Evolutionary conservation across 2,888 invertebrate genomes (phyloP), one percentile per base, ranked within the genome.

Genomic region (Torymus texanus): DNA sequence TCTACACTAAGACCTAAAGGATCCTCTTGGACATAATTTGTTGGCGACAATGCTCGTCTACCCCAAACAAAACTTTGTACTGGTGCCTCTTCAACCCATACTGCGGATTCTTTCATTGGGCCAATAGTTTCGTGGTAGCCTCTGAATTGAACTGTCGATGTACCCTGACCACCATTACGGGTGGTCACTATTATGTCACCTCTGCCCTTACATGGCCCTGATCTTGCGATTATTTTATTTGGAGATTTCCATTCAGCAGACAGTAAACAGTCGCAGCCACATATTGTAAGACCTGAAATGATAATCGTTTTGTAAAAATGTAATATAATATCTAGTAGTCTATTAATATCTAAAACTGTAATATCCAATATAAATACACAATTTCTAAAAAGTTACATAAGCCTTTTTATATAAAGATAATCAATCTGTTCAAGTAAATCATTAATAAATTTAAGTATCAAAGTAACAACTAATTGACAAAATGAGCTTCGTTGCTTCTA

Each of bases 201-300:
- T 82, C 95, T 93, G 4, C 97, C 96, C 88, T 97, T 97, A 51
- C 96, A 96, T 1, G 97, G 95, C 0, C 98, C 98, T 5, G 98
- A 97, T 78, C 99, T 94, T 0, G 98, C 98, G 71, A 98, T 95
- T 82, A 99, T 98, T 92, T 99, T 99, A 88, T 98, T 99, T 53
- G 95, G 93, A 1, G 98, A 97, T 88, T 98, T 97, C 99, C 99
- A 99, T 92, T 99, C 98, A 0, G 98, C 97, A 14, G 98, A 97
- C 75, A 99, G 91, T 51, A 97, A 91, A 88, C 99, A 99, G 88
- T 99, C 98, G 84, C 96, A 96, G 0, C 97, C 98, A 91, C 99
- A 99, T 86, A 99, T 98, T 87, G 95, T 95, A 11, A 99, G 91
- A 75, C 97, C 98, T 97, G 84, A n/a, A 87, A 86, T 41, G 5